Conservation (phyloP, 2,797 vertebrate species). For the Anableps anableps region DNA sequence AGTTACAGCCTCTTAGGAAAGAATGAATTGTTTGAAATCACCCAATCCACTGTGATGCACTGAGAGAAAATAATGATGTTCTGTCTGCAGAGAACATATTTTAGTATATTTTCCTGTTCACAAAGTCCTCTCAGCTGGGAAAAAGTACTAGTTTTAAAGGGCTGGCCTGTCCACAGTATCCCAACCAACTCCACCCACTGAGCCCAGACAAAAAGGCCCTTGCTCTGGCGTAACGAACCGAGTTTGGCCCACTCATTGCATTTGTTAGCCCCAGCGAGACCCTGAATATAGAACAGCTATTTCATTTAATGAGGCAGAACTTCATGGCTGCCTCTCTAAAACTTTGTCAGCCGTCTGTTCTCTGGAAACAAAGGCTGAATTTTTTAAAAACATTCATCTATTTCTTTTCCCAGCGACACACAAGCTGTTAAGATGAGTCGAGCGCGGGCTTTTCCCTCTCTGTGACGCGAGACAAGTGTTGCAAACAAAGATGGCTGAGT, state of each 20-base stretch:
- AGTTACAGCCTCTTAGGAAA: not conserved
- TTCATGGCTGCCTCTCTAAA: constrained; percentile 77
- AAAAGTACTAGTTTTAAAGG: constrained; percentile 54
- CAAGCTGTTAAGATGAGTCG: constrained; percentile 73
- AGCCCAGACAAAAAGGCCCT: constrained; percentile 62
- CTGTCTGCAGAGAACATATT: not conserved
- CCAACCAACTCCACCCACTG: constrained; percentile 59
- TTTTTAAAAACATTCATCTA: constrained; percentile 66
- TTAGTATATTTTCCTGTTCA: constrained; percentile 2
- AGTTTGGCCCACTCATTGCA: constrained; percentile 72
- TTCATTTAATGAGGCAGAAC: constrained; percentile 82
- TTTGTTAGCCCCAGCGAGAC: constrained; percentile 76
- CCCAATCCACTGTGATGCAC: not conserved
- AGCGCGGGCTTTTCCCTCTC: constrained; percentile 61
- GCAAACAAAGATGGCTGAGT: constrained; percentile 75
- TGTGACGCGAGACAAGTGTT: constrained; percentile 65
- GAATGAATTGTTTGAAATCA: not conserved
- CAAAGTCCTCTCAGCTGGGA: constrained; percentile 35
- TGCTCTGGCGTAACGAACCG: constrained; percentile 68
- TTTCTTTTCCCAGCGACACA: constrained; percentile 64
- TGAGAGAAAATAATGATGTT: not conserved
- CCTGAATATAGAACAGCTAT: constrained; percentile 81
- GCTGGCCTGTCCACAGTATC: constrained; percentile 28
- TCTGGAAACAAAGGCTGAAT: constrained; percentile 76
- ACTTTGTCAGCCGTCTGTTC: constrained; percentile 81